Conservation (phyloP, 2,797 vertebrate species). For the Sebastes ruberrimus region DNA sequence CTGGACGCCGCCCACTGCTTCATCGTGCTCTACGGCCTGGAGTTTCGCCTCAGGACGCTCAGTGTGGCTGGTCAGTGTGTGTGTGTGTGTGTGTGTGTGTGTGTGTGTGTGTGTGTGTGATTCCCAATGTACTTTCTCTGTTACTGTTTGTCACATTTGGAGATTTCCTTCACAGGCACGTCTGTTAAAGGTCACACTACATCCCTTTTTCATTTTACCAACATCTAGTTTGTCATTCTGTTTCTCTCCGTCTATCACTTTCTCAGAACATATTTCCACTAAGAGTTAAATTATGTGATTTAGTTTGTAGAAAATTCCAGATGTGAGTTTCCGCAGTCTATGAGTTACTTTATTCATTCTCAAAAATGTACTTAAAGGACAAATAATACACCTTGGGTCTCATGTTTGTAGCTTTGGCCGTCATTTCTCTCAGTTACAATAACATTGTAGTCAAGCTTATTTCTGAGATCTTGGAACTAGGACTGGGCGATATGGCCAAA, state of each 20-base stretch:
- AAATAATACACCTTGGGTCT: not conserved
- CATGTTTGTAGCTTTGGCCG: not conserved
- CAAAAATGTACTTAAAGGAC: not conserved
- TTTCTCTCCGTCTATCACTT: too few relatives aligned
- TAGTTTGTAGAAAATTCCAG: too few relatives aligned
- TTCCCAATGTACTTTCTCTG: not conserved
- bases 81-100: not conserved
- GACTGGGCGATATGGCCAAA: too few relatives aligned
- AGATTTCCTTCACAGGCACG: not conserved
- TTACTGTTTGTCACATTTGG: not conserved
- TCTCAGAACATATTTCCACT: not conserved
- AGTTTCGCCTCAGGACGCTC: slow-evolving; percentile 88
- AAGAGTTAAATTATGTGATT: not conserved
- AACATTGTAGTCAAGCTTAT: not conserved
- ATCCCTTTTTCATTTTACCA: not conserved
- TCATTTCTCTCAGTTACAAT: not conserved
- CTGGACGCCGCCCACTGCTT: slow-evolving; percentile 87
- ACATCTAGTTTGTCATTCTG: not conserved
- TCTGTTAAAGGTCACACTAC: not conserved
- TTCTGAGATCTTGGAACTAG: not conserved
- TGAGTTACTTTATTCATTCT: too few relatives aligned
- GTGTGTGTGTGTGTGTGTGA: slow-evolving; percentile 12
- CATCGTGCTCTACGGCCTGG: slow-evolving; percentile 87
- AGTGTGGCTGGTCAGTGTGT: slow-evolving; percentile 84
- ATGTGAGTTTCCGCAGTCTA: too few relatives aligned